phyloP scores from a whole-genome alignment of 2,797 vertebrate genomes.

The Momotus momota region DNA sequence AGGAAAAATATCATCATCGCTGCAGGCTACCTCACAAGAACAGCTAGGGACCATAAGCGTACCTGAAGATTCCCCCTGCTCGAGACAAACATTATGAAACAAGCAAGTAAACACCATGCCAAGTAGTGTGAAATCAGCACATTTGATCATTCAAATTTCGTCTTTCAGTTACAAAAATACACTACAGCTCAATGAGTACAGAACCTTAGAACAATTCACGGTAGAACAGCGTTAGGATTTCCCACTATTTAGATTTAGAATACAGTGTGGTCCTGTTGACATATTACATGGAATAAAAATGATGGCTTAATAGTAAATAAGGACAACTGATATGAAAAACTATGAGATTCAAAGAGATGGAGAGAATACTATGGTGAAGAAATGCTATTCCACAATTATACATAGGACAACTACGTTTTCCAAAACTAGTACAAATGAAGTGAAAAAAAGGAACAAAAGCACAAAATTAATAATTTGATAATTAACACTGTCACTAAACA shows the following conservation, averaged over 20 bases:
- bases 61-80: slow-evolving; percentile 4
- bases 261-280: neutral
- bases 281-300: neutral
- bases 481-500: neutral
- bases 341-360: neutral
- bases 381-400: neutral
- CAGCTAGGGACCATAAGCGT: slow-evolving; percentile 14
- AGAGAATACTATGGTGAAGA: neutral
- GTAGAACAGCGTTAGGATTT: neutral
- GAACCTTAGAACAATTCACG: neutral
- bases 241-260: neutral
- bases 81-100: slow-evolving; percentile 19
- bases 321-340: neutral
- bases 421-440: neutral
- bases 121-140: neutral
- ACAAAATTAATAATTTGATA: neutral
- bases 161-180: neutral
- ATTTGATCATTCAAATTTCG: neutral
- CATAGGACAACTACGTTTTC: neutral
- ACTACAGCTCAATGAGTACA: neutral
- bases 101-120: neutral
- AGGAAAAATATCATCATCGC: neutral
- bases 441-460: neutral
- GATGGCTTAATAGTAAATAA: neutral
- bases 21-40: slow-evolving; percentile 45